Evolutionary conservation across 2,888 invertebrate species (phyloP).

Genomic region (Steromphala cineraria): DNA sequence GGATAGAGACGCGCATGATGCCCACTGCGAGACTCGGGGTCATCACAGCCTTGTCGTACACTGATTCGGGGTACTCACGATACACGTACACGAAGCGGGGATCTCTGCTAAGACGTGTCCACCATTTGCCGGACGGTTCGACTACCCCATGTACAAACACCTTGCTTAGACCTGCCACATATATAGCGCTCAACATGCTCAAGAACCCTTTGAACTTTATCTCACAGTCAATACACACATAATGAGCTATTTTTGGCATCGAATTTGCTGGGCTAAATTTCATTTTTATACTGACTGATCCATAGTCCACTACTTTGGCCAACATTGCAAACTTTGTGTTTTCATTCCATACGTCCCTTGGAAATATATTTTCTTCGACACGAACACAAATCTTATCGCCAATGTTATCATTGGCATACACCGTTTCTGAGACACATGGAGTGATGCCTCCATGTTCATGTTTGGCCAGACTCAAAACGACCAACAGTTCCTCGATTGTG

Average conservation of each 20-base stretch:
- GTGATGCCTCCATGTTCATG: slow-evolving; percentile 38
- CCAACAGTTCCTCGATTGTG: slow-evolving; percentile 29
- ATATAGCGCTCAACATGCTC: slow-evolving; percentile 38
- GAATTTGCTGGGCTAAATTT: slow-evolving; percentile 26
- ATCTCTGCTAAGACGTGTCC: slow-evolving; percentile 35
- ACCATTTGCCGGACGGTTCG: slow-evolving; percentile 41
- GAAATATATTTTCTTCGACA: slow-evolving; percentile 33
- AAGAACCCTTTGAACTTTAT: slow-evolving; percentile 39
- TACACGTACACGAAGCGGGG: slow-evolving; percentile 40
- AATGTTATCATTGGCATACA: slow-evolving; percentile 34
- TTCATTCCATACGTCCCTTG: slow-evolving; percentile 38
- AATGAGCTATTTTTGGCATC: slow-evolving; percentile 43
- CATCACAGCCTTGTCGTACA: slow-evolving; percentile 38
- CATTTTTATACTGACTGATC: slow-evolving; percentile 17
- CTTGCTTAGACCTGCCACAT: slow-evolving; percentile 44
- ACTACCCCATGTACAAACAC: slow-evolving; percentile 44
- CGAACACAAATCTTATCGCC: slow-evolving; percentile 43
- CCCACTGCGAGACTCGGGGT: slow-evolving; percentile 41
- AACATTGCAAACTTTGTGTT: slow-evolving; percentile 34
- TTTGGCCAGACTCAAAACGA: slow-evolving; percentile 24
- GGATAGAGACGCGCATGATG: slow-evolving; percentile 41
- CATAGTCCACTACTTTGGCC: slow-evolving; percentile 38
- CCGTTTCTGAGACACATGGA: slow-evolving; percentile 37
- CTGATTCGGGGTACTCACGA: slow-evolving; percentile 43
- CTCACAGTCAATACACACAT: slow-evolving; percentile 43